Conservation (phyloP, 2,113 vertebrate genomes). For the Plestiodon gilberti region DNA sequence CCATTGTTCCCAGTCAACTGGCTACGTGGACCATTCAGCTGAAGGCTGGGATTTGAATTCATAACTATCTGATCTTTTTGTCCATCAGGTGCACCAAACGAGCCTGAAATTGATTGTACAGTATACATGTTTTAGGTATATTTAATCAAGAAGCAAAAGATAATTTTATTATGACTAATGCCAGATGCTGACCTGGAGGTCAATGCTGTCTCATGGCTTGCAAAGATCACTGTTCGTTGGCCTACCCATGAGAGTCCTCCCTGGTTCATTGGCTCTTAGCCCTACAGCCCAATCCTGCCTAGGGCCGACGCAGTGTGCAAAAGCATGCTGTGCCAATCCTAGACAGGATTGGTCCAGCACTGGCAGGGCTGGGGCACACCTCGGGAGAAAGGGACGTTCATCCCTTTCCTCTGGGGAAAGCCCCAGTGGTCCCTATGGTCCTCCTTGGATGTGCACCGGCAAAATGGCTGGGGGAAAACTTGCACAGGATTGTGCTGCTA, state of each 20-base stretch:
- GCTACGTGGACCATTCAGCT: not conserved
- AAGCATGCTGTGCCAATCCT: no score
- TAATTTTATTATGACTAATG: not conserved
- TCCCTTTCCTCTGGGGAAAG: no score
- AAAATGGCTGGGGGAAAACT: not conserved
- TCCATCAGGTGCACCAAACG: not conserved
- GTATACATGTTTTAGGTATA: not conserved
- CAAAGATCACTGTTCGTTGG: not conserved
- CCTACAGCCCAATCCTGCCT: no score
- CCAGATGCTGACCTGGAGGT: not conserved
- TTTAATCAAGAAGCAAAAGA: slow-evolving; percentile 40
- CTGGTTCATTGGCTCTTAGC: not conserved
- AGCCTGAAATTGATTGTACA: not conserved
- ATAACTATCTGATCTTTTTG: not conserved
- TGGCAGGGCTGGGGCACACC: no score
- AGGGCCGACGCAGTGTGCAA: no score
- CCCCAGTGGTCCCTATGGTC: no score
- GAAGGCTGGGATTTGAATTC: slow-evolving; percentile 51
- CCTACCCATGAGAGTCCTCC: not conserved
- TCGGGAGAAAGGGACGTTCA: no score
- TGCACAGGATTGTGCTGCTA: not conserved
- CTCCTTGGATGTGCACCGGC: no score
- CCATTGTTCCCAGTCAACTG: slow-evolving; percentile 42
- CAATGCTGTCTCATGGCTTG: not conserved
- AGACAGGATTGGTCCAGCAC: no score